These are phyloP conservation scores for Esox masquinongy DNA, from an alignment of 2,797 vertebrate genomes.

Conservation along the genomic window DNA sequence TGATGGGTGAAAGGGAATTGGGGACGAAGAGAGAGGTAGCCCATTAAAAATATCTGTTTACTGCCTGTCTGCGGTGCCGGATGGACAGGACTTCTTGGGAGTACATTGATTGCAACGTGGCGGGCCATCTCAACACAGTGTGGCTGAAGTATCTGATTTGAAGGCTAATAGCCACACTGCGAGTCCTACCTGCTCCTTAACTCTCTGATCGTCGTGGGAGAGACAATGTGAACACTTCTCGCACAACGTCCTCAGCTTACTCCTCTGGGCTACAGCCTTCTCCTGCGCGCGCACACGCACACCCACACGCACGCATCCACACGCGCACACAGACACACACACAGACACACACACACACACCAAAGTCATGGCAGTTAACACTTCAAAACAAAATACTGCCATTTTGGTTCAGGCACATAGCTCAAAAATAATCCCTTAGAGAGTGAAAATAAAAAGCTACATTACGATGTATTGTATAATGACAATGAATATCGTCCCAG, in stretches of 20 bases:
- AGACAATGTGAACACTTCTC: slow-evolving; percentile 77
- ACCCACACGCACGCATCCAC: slow-evolving; percentile 16
- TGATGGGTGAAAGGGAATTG: neutral
- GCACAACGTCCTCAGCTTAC: slow-evolving; percentile 77
- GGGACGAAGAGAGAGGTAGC: neutral
- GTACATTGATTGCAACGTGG: neutral
- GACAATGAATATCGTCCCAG: too few species aligned
- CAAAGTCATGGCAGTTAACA: neutral
- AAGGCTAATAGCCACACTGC: neutral
- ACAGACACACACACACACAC: slow-evolving; percentile 12
- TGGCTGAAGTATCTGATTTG: neutral
- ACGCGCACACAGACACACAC: slow-evolving; percentile 11
- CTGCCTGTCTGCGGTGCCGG: neutral
- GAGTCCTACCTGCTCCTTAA: slow-evolving; percentile 81
- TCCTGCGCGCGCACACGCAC: slow-evolving; percentile 70
- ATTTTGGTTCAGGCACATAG: neutral
- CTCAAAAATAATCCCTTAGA: too few species aligned
- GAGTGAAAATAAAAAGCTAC: too few species aligned
- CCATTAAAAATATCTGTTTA: slow-evolving; percentile 9
- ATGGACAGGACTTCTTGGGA: neutral
- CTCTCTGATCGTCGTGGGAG: slow-evolving; percentile 68
- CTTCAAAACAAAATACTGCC: neutral
- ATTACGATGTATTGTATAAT: too few species aligned
- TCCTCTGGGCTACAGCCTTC: slow-evolving; percentile 71
- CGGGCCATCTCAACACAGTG: neutral